phyloP scores from a whole-genome alignment of 2,888 invertebrate species.

The Epirrita christyi region DNA sequence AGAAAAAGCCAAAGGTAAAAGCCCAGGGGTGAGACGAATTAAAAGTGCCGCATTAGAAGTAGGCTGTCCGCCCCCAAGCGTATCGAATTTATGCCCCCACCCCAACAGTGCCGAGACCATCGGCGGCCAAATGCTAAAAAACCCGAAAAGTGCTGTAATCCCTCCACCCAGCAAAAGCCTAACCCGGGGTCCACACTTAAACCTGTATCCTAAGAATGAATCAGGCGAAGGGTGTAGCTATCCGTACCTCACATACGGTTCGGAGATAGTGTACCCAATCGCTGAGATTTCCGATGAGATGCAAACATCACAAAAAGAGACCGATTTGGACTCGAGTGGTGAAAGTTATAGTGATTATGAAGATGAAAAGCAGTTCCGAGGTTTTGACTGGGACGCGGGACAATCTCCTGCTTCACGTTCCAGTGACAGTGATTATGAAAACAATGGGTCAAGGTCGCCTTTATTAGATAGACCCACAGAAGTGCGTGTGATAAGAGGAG shows the following conservation, averaged over 20 bases:
- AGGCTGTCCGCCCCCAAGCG: conserved; percentile 88
- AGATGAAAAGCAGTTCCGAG: conserved; percentile 83
- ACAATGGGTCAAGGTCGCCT: conserved; percentile 89
- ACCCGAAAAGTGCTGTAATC: conserved; percentile 86
- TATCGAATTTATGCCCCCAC: conserved; percentile 90
- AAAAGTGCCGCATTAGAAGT: conserved; percentile 90
- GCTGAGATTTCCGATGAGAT: conserved; percentile 94
- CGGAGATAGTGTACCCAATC: conserved; percentile 93
- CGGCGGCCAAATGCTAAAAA: conserved; percentile 87
- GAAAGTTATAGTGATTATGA: conserved; percentile 87
- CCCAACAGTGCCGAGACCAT: conserved; percentile 93
- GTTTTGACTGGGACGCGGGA: conserved; percentile 80
- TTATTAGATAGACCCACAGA: conserved; percentile 83
- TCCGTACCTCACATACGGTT: conserved; percentile 88
- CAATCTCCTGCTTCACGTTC: conserved; percentile 74
- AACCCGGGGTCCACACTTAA: conserved; percentile 88
- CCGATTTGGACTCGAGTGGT: conserved; percentile 85
- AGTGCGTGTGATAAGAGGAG: conserved; percentile 70
- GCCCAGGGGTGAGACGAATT: conserved; percentile 87
- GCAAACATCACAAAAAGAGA: conserved; percentile 87
- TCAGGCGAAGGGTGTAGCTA: conserved; percentile 90
- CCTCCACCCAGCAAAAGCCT: conserved; percentile 89
- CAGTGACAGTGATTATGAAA: conserved; percentile 88
- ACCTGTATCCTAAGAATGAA: conserved; percentile 87
- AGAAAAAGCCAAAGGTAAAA: conserved; percentile 82